Conservation (phyloP, 2,797 vertebrate genomes). For the Diplodus sargus region DNA sequence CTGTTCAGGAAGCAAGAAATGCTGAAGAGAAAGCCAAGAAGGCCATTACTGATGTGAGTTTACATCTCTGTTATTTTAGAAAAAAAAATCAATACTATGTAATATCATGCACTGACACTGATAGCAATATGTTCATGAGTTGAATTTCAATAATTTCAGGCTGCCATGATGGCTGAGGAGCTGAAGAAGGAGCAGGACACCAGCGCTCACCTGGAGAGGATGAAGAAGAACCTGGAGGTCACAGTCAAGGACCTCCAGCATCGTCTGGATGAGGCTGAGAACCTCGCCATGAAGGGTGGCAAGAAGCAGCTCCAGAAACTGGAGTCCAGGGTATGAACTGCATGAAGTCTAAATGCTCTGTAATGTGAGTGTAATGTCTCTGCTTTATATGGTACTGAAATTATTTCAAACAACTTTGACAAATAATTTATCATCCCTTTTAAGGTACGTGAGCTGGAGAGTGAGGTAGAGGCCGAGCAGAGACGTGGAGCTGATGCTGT, state of each 20-base stretch:
- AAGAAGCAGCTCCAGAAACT: slow-evolving; percentile 94
- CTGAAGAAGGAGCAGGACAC: slow-evolving; percentile 95
- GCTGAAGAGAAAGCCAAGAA: slow-evolving; percentile 95
- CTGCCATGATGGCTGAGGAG: slow-evolving; percentile 95
- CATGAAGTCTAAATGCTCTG: neutral
- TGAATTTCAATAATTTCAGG: slow-evolving; percentile 75
- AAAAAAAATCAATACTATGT: neutral
- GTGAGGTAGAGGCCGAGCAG: slow-evolving; percentile 87
- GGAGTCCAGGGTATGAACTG: slow-evolving; percentile 84
- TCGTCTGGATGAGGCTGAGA: slow-evolving; percentile 92
- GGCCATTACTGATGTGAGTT: slow-evolving; percentile 91
- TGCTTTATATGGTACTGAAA: too few species aligned
- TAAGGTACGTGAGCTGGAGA: slow-evolving; percentile 89
- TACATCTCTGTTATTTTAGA: slow-evolving; percentile 23
- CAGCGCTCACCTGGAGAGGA: slow-evolving; percentile 91
- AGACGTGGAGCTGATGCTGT: slow-evolving; percentile 84
- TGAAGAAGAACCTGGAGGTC: slow-evolving; percentile 92
- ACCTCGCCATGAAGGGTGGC: slow-evolving; percentile 91
- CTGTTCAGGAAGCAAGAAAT: slow-evolving; percentile 89
- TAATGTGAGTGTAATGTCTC: too few species aligned
- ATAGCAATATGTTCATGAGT: too few species aligned
- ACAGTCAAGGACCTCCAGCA: slow-evolving; percentile 91
- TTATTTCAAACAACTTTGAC: too few species aligned
- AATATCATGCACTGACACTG: too few species aligned
- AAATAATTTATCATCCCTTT: neutral